Evolutionary conservation across 2,888 invertebrate genomes (phyloP), one percentile per base, ranked within the genome.

Genomic region (Tuta absoluta): DNA sequence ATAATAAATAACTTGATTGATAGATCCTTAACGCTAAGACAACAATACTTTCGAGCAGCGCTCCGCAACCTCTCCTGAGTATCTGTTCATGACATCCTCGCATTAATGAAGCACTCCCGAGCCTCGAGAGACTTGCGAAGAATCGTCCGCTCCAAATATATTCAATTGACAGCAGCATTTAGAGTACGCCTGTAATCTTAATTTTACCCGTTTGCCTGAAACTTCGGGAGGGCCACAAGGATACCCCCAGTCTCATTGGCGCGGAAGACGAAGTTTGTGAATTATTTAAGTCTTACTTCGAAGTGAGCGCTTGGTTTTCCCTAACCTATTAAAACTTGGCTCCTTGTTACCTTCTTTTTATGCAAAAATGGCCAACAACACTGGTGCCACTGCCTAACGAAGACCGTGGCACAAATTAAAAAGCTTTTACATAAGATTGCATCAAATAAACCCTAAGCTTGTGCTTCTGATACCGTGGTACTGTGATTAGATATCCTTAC

Each of bases 201-300:
- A 73, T 72, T 73, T 71, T 69, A 69, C 68, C 68, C 62, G 68
- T 65, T 67, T 64, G 66, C 65, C 66, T 67, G 66, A 51, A 66
- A 66, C 63, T 68, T 68, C 59, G 58, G 33, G 33, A 33, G 33
- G 68, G 60, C 64, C 66, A 63, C 66, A 51, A 66, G 64, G 63
- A 66, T 64, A 57, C 67, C 67, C 71, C 68, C 71, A 63, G 68
- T 71, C 69, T 67, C 67, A 66, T 71, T 71, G 61, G 68, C 59
- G 64, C 63, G 62, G 63, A 68, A 66, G 67, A 63, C 66, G 67
- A 76, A 77, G 66, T 77, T 76, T 72, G 65, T 69, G 72, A 75
- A 73, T 77, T 69, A 72, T 72, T 73, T 69, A 72, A 71, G 69
- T 67, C 68, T 66, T 64, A 69, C 71, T 73, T 67, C 64, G 59